Conservation (phyloP, 2,797 vertebrate species). For the Vireo griseus region DNA sequence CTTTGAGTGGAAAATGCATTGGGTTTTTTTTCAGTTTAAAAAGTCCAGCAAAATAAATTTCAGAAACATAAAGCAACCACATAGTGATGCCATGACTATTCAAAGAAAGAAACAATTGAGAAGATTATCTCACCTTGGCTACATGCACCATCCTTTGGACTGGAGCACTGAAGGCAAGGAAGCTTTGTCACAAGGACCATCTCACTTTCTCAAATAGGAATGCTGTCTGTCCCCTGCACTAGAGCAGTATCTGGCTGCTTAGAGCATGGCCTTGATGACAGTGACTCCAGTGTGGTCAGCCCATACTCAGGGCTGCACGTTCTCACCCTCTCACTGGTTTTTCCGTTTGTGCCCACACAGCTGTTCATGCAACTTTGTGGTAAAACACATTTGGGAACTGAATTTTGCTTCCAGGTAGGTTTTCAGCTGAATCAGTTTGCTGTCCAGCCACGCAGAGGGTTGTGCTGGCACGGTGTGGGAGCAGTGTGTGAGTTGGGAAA, state of each 20-base stretch:
- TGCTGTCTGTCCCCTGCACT: fast-evolving
- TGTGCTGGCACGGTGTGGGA: not conserved
- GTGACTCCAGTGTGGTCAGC: not conserved
- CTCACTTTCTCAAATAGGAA: not conserved
- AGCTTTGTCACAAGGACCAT: not conserved
- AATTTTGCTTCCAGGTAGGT: not conserved
- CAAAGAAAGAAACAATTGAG: not conserved
- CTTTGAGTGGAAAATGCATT: not conserved
- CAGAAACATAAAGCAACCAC: not conserved
- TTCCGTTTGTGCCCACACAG: not conserved
- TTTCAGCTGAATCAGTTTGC: not conserved
- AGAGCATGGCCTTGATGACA: not conserved
- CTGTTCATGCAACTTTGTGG: not conserved
- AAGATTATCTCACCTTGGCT: not conserved
- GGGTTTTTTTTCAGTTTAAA: not conserved
- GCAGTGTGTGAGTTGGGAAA: not conserved
- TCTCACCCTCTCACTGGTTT: not conserved
- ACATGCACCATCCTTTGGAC: not conserved
- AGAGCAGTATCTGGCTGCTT: not conserved
- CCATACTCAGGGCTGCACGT: not conserved
- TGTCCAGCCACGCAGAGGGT: not conserved
- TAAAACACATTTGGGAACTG: not conserved
- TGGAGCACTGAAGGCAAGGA: not conserved
- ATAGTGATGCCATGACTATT: not conserved
- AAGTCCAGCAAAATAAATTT: not conserved